These are phyloP conservation scores for Epinephelus cyanopodus DNA, from an alignment of 2,113 vertebrate species.

Conservation along the genomic window DNA sequence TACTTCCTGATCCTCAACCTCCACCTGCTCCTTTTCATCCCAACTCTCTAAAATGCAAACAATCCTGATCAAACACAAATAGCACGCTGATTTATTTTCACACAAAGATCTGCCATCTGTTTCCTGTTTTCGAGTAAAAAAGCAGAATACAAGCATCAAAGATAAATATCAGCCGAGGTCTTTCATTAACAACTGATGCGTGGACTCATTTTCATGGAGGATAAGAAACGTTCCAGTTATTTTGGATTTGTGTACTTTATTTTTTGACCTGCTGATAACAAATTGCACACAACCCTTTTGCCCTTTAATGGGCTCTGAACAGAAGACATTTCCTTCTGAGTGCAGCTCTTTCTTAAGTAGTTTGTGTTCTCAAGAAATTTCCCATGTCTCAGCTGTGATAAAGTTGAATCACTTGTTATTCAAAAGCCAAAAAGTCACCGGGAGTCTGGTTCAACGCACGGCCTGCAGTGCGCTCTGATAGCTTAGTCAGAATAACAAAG, in stretches of 20 bases:
- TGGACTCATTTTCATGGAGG: conserved; percentile 16
- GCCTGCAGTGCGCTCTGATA: not conserved
- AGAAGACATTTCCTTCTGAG: conserved; percentile 11
- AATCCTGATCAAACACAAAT: too few species aligned
- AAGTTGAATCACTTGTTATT: conserved; percentile 6
- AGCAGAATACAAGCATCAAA: not conserved
- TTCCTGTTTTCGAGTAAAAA: conserved; percentile 13
- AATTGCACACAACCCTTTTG: conserved; percentile 9
- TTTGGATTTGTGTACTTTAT: not conserved
- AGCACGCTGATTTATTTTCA: not conserved
- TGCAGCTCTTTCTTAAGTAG: conserved; percentile 8
- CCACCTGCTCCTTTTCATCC: not conserved
- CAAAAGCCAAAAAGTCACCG: conserved; percentile 1
- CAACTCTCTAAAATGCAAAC: not conserved
- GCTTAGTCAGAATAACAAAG: not conserved
- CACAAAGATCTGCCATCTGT: not conserved
- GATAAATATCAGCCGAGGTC: not conserved
- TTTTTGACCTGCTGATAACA: not conserved
- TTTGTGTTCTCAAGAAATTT: conserved; percentile 30
- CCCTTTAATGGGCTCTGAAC: conserved; percentile 14
- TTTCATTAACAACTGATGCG: conserved; percentile 28
- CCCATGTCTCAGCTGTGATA: not conserved
- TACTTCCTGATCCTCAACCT: not conserved
- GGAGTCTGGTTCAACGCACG: not conserved
- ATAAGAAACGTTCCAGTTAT: not conserved